Base-by-base conservation (phyloP, 2,888 invertebrate genomes). In the Drosophila flavopinicola region DNA sequence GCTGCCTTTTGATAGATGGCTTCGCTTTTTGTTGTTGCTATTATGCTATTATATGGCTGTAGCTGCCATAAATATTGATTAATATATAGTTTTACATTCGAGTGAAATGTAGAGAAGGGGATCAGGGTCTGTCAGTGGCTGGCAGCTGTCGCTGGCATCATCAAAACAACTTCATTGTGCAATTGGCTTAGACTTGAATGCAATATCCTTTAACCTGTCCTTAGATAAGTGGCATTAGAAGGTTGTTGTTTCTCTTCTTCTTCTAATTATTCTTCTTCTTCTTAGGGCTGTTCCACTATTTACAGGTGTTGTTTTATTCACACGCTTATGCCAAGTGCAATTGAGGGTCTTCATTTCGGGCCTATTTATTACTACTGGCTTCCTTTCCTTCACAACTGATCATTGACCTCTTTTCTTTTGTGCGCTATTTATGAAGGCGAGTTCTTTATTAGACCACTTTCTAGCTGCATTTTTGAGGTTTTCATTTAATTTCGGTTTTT, bases 21-120 rank as follows among this genome's bases (percentile, higher is more conserved):
- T 58, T 47, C 48, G 60, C 49, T 57, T 53, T 38, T 57, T 42
- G 11, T 1, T 32, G 6, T 15, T 32, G 6, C 11, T 25, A n/a
- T n/a, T n/a, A n/a, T 49, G 38, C 42, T 66, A 79, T 72, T 76
- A 52, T 74, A 59, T 64, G 64, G 49, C 58, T 66, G 37, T 24
- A 54, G 23, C 69, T 70, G 74, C 74, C 85, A 82, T 86, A 82
- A 82, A 86, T 86, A 82, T 82, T 82, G 80, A 82, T 82, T 82
- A 82, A 86, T 82, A 84, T 78, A 84, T 68, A 65, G 66, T 60
- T 52, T 80, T 59, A 72, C 76, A 69, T 83, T 78, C 66, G 29
- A 42, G 61, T 82, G 59, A n/a, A n/a, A n/a, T n/a, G 35, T n/a
- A 7, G 23, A 29, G 35, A 4, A 13, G 15, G 13, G 41, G 1